phyloP scores from a whole-genome alignment of 2,113 vertebrate genomes.

The Serinus canaria region DNA sequence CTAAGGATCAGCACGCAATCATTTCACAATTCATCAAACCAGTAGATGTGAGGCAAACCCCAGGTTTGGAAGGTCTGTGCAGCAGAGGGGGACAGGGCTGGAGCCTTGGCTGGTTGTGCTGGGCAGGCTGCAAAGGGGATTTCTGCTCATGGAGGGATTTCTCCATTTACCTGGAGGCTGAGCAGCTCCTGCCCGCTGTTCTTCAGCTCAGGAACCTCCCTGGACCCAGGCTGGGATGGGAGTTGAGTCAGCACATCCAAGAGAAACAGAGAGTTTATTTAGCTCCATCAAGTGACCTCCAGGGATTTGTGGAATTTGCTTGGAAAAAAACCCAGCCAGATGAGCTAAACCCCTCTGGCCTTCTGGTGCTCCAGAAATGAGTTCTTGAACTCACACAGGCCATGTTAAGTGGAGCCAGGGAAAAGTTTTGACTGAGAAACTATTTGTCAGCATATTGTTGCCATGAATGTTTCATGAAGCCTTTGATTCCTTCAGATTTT shows the following conservation, averaged over 20 bases:
- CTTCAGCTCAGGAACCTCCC: not conserved
- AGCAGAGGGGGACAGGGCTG: not conserved
- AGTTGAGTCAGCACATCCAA: not conserved
- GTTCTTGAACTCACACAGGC: not conserved
- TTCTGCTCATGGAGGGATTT: not conserved
- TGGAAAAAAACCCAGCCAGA: not conserved
- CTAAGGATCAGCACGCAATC: accelerated
- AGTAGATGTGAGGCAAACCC: not conserved
- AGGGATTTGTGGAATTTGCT: not conserved
- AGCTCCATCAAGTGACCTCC: not conserved
- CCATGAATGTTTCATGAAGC: slow-evolving; percentile 5
- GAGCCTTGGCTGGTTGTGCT: not conserved
- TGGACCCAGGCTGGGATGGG: accelerated
- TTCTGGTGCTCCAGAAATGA: not conserved
- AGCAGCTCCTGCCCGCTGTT: accelerated
- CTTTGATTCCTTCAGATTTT: not conserved
- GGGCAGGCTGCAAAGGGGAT: not conserved
- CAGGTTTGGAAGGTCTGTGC: not conserved
- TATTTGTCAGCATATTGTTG: not conserved
- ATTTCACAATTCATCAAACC: not conserved
- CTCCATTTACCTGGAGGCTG: not conserved
- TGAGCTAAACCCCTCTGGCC: not conserved
- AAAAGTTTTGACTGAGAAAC: not conserved
- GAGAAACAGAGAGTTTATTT: not conserved
- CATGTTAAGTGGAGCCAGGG: not conserved